Percentiles rank a stretch among this genome's conserved stretches.
phyloP scores from a whole-genome alignment of 2,888 invertebrate genomes.

The Heliconius erato region DNA sequence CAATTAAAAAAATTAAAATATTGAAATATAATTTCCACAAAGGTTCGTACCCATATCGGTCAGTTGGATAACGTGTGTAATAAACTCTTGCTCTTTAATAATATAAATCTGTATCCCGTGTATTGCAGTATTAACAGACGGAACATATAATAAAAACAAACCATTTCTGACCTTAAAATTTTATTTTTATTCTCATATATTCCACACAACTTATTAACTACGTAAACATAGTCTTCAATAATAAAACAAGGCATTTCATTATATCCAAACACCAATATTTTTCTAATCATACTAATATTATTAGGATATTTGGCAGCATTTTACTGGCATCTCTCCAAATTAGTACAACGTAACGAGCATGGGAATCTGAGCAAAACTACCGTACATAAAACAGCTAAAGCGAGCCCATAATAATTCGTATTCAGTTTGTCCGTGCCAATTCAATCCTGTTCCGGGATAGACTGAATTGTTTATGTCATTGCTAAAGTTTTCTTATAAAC shows the following conservation, averaged over 20 bases:
- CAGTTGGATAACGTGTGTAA: too few species aligned
- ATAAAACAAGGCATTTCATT: slow-evolving; percentile 3
- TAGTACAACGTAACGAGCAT: slow-evolving; percentile 54
- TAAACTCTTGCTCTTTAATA: too few species aligned
- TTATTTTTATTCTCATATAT: background rate
- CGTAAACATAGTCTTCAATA: background rate
- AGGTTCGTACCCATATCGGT: too few species aligned
- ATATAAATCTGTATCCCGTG: background rate
- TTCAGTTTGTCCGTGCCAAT: slow-evolving; percentile 33
- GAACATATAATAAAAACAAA: background rate
- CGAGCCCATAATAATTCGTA: slow-evolving; percentile 22
- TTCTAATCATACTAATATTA: slow-evolving; percentile 56
- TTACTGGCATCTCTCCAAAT: slow-evolving; percentile 66
- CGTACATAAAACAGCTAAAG: slow-evolving; percentile 38
- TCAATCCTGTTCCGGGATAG: slow-evolving; percentile 24
- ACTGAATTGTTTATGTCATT: background rate
- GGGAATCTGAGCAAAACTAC: slow-evolving; percentile 42
- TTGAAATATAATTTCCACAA: too few species aligned
- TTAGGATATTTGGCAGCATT: slow-evolving; percentile 55
- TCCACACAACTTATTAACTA: background rate
- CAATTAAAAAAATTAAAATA: too few species aligned
- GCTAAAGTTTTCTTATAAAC: background rate
- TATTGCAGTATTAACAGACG: background rate
- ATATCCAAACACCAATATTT: slow-evolving; percentile 24
- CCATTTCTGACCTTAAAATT: too few species aligned